Evolutionary conservation across 2,113 vertebrate species (phyloP).

Genomic region (Perca schrenkii): DNA sequence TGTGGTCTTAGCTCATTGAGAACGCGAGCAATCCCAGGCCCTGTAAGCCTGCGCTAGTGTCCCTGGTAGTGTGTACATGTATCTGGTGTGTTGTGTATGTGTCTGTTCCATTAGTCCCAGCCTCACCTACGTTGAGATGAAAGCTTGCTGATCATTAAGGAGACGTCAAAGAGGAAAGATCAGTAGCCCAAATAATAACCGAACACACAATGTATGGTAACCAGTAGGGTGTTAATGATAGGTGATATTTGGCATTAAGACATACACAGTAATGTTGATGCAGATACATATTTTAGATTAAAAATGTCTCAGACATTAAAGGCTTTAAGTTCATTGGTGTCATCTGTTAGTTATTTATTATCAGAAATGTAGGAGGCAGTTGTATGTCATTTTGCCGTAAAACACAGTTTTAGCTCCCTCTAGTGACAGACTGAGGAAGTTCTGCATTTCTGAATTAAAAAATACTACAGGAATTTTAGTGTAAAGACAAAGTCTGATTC

Average conservation of each 20-base stretch:
- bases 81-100: not conserved
- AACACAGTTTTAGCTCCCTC: constrained; percentile 53
- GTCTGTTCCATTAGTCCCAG: constrained; percentile 6
- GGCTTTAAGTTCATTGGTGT: not conserved
- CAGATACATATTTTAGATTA: not conserved
- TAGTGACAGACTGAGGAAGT: constrained; percentile 34
- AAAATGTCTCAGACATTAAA: not conserved
- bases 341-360: not conserved
- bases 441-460: not conserved
- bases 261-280: not conserved
- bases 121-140: constrained; percentile 24
- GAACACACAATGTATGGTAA: constrained; percentile 26
- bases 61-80: constrained; percentile 6
- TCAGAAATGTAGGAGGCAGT: not conserved
- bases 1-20: constrained; percentile 68
- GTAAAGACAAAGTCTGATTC: not conserved
- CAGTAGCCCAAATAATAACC: constrained; percentile 23
- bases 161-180: constrained; percentile 7
- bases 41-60: constrained; percentile 6
- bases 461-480: not conserved
- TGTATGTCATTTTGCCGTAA: not conserved
- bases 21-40: constrained; percentile 53
- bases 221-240: not conserved
- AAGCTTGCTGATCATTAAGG: constrained; percentile 45
- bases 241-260: not conserved